Evolutionary conservation across 2,113 vertebrate genomes (phyloP).

Genomic region (Spheniscus mendiculus): DNA sequence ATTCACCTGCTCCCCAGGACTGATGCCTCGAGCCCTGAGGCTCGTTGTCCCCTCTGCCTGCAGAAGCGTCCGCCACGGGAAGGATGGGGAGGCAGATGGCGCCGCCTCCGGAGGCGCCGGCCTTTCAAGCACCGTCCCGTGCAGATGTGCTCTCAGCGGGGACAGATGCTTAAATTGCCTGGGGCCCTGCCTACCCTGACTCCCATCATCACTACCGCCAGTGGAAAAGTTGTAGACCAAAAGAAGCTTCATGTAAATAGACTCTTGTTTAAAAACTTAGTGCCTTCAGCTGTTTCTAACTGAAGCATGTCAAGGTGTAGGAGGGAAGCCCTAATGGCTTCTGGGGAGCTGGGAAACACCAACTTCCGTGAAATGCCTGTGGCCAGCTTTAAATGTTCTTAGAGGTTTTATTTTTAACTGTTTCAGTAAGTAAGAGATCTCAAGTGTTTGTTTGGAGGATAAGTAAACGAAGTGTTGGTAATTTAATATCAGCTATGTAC

Average conservation of each 20-base stretch:
- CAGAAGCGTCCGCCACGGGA: accelerated
- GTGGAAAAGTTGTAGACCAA: not conserved
- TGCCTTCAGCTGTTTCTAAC: slow-evolving; percentile 21
- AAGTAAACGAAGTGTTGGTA: slow-evolving; percentile 31
- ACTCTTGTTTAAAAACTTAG: not conserved
- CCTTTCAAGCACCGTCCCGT: not conserved
- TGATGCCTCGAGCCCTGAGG: not conserved
- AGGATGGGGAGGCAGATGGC: not conserved
- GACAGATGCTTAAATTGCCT: not conserved
- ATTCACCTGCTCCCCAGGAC: not conserved
- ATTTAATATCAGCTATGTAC: not conserved
- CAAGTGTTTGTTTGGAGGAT: not conserved
- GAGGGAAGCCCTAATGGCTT: slow-evolving; percentile 29
- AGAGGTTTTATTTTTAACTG: slow-evolving; percentile 43
- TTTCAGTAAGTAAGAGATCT: slow-evolving; percentile 29
- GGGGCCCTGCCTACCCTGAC: not conserved
- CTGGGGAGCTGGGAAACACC: slow-evolving; percentile 17
- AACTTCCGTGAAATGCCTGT: slow-evolving; percentile 17
- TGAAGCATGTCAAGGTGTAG: slow-evolving; percentile 25
- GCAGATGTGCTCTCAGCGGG: not conserved
- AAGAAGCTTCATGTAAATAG: not conserved
- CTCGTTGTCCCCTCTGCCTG: not conserved
- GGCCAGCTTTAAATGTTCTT: slow-evolving; percentile 25
- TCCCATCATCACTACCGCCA: not conserved
- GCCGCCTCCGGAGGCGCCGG: not conserved